These are phyloP conservation scores for Phaethornis superciliosus DNA, from an alignment of 2,113 vertebrate genomes.

Conservation along the genomic window DNA sequence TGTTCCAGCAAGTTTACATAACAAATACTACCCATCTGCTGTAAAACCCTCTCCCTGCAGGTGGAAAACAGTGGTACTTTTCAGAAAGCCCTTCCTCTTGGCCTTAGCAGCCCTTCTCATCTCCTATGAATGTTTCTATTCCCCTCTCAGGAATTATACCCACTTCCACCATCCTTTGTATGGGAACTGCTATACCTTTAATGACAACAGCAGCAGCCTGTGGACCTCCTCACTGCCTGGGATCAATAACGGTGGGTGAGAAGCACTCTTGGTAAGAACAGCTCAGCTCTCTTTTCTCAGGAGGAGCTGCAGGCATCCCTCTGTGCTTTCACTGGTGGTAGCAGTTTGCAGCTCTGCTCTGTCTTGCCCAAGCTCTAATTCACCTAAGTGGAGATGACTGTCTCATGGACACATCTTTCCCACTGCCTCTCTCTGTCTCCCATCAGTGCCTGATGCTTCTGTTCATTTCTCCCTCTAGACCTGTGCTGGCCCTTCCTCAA, in stretches of 20 bases:
- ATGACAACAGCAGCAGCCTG: conserved; percentile 73
- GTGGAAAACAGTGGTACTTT: neutral
- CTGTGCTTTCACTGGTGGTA: neutral
- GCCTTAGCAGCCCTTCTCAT: neutral
- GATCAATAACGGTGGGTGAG: conserved; percentile 80
- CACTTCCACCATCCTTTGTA: conserved; percentile 82
- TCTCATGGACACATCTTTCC: neutral
- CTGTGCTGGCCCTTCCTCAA: neutral
- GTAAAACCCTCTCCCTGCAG: conserved; percentile 13
- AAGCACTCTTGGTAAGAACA: neutral
- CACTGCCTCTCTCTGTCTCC: neutral
- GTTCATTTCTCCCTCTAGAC: neutral
- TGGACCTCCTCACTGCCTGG: conserved; percentile 82
- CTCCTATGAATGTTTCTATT: neutral
- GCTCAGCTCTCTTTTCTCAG: neutral
- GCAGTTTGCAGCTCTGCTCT: neutral
- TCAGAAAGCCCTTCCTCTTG: neutral
- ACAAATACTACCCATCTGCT: conserved; percentile 35
- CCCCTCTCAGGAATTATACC: conserved; percentile 76
- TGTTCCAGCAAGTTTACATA: neutral
- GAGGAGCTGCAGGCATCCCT: neutral
- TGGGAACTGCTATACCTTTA: conserved; percentile 85
- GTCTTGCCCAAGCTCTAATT: neutral
- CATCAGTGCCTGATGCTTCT: neutral
- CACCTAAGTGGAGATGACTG: neutral